phyloP scores from a whole-genome alignment of 2,888 invertebrate genomes.

The Blastobasis adustella region DNA sequence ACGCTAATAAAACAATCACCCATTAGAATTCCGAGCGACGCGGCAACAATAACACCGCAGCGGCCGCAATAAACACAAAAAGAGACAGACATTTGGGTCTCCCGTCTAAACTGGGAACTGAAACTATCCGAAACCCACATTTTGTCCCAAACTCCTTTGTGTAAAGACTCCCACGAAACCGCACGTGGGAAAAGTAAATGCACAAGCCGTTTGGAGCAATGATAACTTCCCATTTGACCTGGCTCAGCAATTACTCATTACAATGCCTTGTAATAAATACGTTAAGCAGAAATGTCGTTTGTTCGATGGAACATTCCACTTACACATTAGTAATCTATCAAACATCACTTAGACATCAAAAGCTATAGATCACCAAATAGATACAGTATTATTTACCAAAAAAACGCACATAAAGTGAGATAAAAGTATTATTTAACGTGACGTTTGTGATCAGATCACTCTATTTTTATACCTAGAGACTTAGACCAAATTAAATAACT shows the following conservation, averaged over 20 bases:
- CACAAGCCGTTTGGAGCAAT: conserved; percentile 9
- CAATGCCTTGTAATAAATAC: conserved; percentile 5
- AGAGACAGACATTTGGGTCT: conserved; percentile 8
- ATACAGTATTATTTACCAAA: too few relatives aligned
- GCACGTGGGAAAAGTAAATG: conserved; percentile 8
- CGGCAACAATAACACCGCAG: conserved; percentile 21
- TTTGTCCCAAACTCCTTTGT: not conserved
- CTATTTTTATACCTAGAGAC: too few relatives aligned
- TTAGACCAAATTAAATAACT: too few relatives aligned
- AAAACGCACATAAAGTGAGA: too few relatives aligned
- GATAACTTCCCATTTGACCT: conserved; percentile 16
- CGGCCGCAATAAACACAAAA: conserved; percentile 7
- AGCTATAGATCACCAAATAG: too few relatives aligned
- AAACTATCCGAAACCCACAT: conserved; percentile 3
- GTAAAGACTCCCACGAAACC: conserved; percentile 8
- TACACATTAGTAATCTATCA: too few relatives aligned
- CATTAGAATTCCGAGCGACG: conserved; percentile 17
- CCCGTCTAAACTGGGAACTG: conserved; percentile 1
- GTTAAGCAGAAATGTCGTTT: not conserved
- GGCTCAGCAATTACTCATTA: conserved; percentile 8
- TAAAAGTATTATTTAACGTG: too few relatives aligned
- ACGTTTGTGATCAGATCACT: too few relatives aligned
- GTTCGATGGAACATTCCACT: too few relatives aligned
- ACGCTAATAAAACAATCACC: conserved; percentile 29
- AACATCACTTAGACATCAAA: too few relatives aligned